Evolutionary conservation across 2,797 vertebrate genomes (phyloP), one percentile per base, ranked within the genome.

Genomic region (Notamacropus eugenii): DNA sequence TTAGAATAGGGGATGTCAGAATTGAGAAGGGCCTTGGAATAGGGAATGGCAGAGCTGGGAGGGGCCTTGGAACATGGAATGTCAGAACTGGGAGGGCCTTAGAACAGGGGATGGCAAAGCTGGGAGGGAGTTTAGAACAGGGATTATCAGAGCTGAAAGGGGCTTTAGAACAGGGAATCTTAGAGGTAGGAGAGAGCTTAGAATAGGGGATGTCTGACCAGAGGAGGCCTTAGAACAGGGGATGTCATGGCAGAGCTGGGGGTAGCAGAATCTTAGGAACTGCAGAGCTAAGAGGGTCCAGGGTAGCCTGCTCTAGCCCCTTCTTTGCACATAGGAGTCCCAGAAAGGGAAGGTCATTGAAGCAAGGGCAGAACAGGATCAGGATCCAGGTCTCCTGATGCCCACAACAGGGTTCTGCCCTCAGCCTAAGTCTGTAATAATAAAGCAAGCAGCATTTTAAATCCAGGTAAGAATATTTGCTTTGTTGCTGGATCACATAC

Each of bases 1-100:
- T 58, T 0, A 0, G 19, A 31, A 59, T 29, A 59, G 28, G 10
- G 58, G 2, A 29, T 59, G 58, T 29, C 28, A 0, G 10, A 59
- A 59, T 46, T 55, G 54, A 46, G n/a, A 12, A 5, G 34, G 50
- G 10, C 54, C 90, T 58, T 0, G 0, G 19, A 59, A 59, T 28
- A 59, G 28, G 29, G 29, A 0, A 29, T 2, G 54, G 0, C 54
- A 5, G 29, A 59, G 14, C 3, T 10, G 28, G 9, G 6, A 58
- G n/a, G 12, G 27, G 27, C 59, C 29, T 54, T 58, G 11, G 28
- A 22, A 10, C 28, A 29, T 1, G 28, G 59, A 5, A 52, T 11
- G 55, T 52, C 14, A 52, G 1, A 54, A 22, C 8, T 29, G 11
- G 3, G 14, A 50, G 59, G 82, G 40, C 31, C 3, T 31, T 54